Evolutionary conservation across 2,888 invertebrate species (phyloP).

Genomic region (Patella pellucida): DNA sequence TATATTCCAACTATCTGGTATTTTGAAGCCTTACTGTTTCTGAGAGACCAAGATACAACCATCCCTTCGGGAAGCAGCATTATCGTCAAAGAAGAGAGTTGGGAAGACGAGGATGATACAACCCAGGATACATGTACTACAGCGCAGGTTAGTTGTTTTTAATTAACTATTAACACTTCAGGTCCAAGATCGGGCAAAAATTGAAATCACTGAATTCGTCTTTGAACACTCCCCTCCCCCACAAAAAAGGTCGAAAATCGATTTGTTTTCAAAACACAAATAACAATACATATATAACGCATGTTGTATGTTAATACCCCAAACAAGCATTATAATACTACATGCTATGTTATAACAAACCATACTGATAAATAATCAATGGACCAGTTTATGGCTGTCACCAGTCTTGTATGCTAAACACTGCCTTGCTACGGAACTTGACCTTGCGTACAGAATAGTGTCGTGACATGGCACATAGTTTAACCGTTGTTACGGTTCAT

Average conservation of each 20-base stretch:
- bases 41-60: conserved; percentile 28
- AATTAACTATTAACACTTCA: background rate
- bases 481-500: background rate
- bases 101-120: background rate
- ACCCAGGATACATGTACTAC: background rate
- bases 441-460: background rate
- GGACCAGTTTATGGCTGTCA: no score
- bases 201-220: no score
- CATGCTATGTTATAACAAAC: no score
- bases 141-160: background rate
- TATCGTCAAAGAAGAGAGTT: background rate
- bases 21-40: conserved; percentile 27
- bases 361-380: no score
- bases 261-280: no score
- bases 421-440: background rate
- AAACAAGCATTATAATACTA: no score
- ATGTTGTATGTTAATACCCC: no score
- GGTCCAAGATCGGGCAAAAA: no score
- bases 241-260: no score
- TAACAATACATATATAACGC: no score
- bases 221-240: no score
- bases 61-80: conserved; percentile 18
- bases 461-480: background rate
- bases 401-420: background rate
- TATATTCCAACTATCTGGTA: conserved; percentile 29